Evolutionary conservation across 37 sponge, comb jelly and placozoan genomes (phyloP).

Genomic region (Aplysina aerophoba): DNA sequence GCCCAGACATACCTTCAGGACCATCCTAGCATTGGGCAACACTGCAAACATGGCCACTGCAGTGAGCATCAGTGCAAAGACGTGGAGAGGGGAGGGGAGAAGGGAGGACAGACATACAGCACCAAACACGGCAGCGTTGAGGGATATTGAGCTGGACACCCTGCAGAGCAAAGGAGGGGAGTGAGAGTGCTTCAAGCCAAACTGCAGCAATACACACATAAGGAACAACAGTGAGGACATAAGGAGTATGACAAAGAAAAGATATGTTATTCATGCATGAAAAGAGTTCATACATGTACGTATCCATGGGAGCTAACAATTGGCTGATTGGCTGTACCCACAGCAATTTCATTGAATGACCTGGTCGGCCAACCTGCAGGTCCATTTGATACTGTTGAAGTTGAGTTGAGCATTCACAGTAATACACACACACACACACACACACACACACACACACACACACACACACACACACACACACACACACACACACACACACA

Average conservation of each 20-base stretch:
- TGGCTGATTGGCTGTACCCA: no score
- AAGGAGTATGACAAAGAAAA: neutral
- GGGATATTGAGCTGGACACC: slow-evolving; percentile 70
- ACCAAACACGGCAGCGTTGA: slow-evolving; percentile 89
- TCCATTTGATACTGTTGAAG: no score
- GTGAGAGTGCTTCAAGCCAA: neutral
- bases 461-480: neutral
- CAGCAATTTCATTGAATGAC: no score
- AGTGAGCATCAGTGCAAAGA: slow-evolving; percentile 60
- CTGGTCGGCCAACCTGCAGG: no score
- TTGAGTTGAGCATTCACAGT: no score
- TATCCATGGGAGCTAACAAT: no score
- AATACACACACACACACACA: neutral
- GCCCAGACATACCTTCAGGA: no score
- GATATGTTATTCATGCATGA: neutral
- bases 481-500: neutral
- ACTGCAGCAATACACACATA: neutral
- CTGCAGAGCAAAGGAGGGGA: slow-evolving; percentile 22
- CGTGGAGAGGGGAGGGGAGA: slow-evolving; percentile 64
- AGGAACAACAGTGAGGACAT: no score
- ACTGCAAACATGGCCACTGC: slow-evolving; percentile 77
- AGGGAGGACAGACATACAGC: slow-evolving; percentile 92
- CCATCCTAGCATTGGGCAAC: slow-evolving; percentile 55
- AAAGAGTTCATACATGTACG: neutral
- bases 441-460: neutral